Evolutionary conservation across 2,113 vertebrate genomes (phyloP), one percentile per base, ranked within the genome.

Genomic region (Gymnobelideus leadbeateri): DNA sequence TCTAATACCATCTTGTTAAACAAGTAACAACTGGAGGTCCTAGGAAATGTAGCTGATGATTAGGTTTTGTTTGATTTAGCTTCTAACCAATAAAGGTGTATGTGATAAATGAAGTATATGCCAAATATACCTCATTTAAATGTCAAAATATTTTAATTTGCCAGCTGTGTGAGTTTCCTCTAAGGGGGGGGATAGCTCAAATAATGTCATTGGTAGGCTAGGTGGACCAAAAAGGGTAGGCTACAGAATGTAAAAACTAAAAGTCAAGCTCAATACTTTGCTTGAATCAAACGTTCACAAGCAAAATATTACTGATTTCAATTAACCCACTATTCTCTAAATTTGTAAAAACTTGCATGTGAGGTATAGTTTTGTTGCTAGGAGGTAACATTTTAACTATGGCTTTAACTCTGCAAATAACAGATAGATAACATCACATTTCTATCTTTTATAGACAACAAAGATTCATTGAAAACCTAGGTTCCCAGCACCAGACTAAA

Each of bases 81-180:
- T 52, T 52, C 19, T 43, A 61, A 19, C 21, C 25, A 92, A n/a
- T 31, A 95, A 91, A 95, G 25, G 51, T 90, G 55, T 3, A 90
- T 37, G 9, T 26, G 61, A 49, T 46, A 3, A 93, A 24, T 77
- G 46, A 84, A 95, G 14, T 55, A 55, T 53, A 96, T 4, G 47
- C 47, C 47, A 4, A 49, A 49, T 49, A 49, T n/a, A n/a, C n/a
- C n/a, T n/a, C n/a, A n/a, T n/a, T 37, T 11, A 93, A 93, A 95
- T 77, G 24, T 77, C 16, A 89, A 23, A 93, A 92, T 19, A 77
- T n/a, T 49, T 91, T 77, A 92, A 91, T 95, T 43, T 92, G 3
- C n/a, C 31, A 3, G 7, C 3, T 84, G 5, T 1, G 37, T 94
- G n/a, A 94, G 31, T 89, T 90, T 55, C 57, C 47, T 84, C 7